Evolutionary conservation across 2,797 vertebrate species (phyloP).

Genomic region (Ptychadena robeensis): DNA sequence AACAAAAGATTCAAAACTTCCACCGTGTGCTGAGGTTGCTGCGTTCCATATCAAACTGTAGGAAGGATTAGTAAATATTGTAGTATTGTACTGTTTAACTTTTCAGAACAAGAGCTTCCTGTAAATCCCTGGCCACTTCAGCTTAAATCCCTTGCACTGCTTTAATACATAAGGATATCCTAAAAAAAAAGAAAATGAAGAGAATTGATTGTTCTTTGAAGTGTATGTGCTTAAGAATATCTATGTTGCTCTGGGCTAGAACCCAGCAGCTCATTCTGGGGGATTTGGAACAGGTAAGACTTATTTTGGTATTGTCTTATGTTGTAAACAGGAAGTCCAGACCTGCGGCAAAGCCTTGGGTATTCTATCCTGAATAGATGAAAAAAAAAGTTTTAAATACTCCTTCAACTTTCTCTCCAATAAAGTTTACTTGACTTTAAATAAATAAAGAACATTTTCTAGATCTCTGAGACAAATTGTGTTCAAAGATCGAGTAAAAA

Average conservation of each 20-base stretch:
- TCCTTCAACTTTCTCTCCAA: background rate
- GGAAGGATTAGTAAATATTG: background rate
- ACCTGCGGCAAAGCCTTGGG: background rate
- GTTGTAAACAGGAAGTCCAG: slow-evolving; percentile 18
- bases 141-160: background rate
- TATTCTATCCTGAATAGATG: background rate
- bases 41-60: too few relatives aligned
- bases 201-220: slow-evolving; percentile 28
- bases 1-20: background rate
- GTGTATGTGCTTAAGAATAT: slow-evolving; percentile 11
- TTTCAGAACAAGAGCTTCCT: background rate
- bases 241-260: background rate
- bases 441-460: too few relatives aligned
- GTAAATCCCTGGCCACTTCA: slow-evolving; percentile 14
- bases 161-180: slow-evolving; percentile 4
- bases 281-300: background rate
- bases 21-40: too few relatives aligned
- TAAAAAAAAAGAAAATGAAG: slow-evolving; percentile 14
- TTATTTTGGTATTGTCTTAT: background rate
- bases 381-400: background rate
- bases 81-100: background rate
- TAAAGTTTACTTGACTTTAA: background rate
- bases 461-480: too few relatives aligned
- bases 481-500: too few relatives aligned
- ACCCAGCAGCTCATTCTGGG: slow-evolving; percentile 5